A percentile compares a stretch with the other conserved stretches of the same genome.
These are phyloP conservation scores for Meloidogyne chitwoodi DNA, from an alignment of 1,140 invertebrate species.

Conservation along the genomic window DNA sequence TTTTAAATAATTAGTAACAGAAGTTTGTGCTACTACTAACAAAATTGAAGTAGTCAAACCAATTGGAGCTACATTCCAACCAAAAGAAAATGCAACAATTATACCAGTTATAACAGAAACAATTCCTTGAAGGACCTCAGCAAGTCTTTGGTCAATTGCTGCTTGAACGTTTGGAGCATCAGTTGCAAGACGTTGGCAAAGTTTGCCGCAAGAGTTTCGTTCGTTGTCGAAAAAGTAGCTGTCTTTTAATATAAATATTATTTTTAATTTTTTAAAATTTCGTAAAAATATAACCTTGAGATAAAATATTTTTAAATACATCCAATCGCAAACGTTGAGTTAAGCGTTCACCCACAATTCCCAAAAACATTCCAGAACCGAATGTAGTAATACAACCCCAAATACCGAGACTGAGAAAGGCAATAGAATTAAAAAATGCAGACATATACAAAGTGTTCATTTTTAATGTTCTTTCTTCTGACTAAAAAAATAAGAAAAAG, in stretches of 20 bases:
- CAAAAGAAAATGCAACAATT: slow-evolving; percentile 61
- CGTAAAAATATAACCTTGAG: neutral
- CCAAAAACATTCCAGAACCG: slow-evolving; percentile 43
- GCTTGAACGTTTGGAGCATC: slow-evolving; percentile 65
- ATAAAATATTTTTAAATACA: slow-evolving; percentile 14
- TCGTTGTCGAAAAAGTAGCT: slow-evolving; percentile 64
- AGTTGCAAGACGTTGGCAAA: slow-evolving; percentile 63
- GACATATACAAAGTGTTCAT: neutral
- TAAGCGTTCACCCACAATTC: slow-evolving; percentile 46
- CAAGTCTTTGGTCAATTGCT: slow-evolving; percentile 63
- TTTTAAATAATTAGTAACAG: slow-evolving; percentile 49
- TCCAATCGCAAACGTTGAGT: slow-evolving; percentile 28
- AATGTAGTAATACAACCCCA: slow-evolving; percentile 37
- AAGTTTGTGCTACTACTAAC: slow-evolving; percentile 31
- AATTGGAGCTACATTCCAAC: slow-evolving; percentile 56
- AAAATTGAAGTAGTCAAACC: slow-evolving; percentile 42
- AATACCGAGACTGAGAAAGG: slow-evolving; percentile 39
- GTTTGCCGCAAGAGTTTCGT: slow-evolving; percentile 62
- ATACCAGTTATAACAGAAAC: slow-evolving; percentile 61
- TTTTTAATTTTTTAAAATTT: neutral
- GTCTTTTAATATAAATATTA: slow-evolving; percentile 63
- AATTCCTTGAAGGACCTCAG: slow-evolving; percentile 61
- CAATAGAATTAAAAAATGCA: slow-evolving; percentile 19
- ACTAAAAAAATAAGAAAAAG: neutral
- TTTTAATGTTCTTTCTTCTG: neutral